Evolutionary conservation across 2,888 invertebrate species (phyloP).

Genomic region (Eristalis arbustorum): DNA sequence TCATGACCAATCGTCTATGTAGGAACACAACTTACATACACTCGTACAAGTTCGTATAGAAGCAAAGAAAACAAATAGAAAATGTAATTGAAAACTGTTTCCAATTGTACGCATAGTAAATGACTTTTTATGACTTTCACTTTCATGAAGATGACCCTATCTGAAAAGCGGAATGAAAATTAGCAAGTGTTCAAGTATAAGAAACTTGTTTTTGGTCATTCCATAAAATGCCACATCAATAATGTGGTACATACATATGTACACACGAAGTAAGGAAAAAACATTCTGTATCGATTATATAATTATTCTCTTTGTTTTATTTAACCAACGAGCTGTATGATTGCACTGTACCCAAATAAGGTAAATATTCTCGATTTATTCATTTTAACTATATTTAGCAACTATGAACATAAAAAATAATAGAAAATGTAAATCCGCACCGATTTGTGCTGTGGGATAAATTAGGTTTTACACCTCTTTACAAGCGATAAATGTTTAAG

Average conservation of each 20-base stretch:
- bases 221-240: neutral
- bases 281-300: constrained; percentile 32
- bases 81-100: constrained; percentile 25
- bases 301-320: constrained; percentile 54
- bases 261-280: neutral
- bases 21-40: neutral
- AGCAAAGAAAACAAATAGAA: constrained; percentile 23
- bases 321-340: constrained; percentile 22
- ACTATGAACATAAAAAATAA: neutral
- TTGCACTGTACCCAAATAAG: constrained; percentile 7
- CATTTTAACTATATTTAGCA: constrained; percentile 31
- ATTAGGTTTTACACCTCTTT: neutral
- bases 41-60: neutral
- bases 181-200: neutral
- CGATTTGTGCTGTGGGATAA: neutral
- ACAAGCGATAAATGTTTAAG: neutral
- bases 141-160: constrained; percentile 35
- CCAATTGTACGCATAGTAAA: constrained; percentile 6
- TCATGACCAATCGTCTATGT: neutral
- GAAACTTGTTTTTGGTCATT: neutral
- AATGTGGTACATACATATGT: neutral
- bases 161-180: neutral
- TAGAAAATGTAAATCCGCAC: neutral
- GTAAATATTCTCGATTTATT: constrained; percentile 11
- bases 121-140: constrained; percentile 55